phyloP scores from a whole-genome alignment of 2,888 invertebrate genomes.

The Chloroclystis v-ata region DNA sequence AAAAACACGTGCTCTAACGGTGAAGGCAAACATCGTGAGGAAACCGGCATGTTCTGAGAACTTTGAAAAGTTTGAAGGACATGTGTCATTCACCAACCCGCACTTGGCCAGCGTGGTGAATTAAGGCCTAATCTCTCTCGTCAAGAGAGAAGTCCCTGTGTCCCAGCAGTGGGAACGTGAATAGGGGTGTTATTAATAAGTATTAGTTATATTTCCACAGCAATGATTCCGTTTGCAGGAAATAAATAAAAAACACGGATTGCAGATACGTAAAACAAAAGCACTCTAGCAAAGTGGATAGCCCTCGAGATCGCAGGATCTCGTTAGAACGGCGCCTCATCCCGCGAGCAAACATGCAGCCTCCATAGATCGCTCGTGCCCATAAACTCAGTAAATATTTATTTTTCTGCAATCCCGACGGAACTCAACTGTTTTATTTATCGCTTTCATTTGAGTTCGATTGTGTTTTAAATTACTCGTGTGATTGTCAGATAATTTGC shows the following conservation, averaged over 20 bases:
- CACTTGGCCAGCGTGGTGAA: too few species aligned
- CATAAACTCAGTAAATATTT: constrained; percentile 40
- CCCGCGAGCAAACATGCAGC: constrained; percentile 31
- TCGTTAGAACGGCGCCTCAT: constrained; percentile 28
- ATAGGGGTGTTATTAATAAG: too few species aligned
- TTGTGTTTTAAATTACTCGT: constrained; percentile 57
- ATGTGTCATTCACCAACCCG: too few species aligned
- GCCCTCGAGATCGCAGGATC: constrained; percentile 15
- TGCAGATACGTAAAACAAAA: constrained; percentile 12
- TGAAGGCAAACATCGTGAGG: too few species aligned
- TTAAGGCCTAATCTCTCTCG: too few species aligned
- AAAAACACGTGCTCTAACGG: too few species aligned
- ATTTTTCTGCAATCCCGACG: constrained; percentile 41
- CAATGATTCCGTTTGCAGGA: background rate
- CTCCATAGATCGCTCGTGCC: constrained; percentile 22
- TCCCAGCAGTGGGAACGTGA: too few species aligned
- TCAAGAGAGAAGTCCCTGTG: too few species aligned
- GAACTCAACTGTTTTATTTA: constrained; percentile 47
- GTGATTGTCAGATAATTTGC: constrained; percentile 55
- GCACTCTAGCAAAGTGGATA: constrained; percentile 20
- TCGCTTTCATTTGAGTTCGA: constrained; percentile 50
- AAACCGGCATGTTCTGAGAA: too few species aligned
- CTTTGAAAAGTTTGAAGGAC: too few species aligned
- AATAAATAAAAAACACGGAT: background rate
- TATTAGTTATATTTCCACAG: too few species aligned